phyloP scores from a whole-genome alignment of 2,888 invertebrate species.

The Drosophila diplacantha region DNA sequence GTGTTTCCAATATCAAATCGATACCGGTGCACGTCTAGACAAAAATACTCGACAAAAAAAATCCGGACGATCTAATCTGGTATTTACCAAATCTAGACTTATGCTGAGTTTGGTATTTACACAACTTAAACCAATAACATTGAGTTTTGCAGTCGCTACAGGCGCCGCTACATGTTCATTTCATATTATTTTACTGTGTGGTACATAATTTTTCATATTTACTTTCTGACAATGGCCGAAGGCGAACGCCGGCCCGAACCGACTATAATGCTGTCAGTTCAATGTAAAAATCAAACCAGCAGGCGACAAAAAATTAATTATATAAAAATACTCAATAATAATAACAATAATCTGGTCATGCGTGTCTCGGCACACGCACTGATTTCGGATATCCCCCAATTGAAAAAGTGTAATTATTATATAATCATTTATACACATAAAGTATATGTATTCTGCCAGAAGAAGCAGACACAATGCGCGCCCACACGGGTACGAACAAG shows the following conservation, averaged over 20 bases:
- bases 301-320: constrained; percentile 41
- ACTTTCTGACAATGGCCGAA: constrained; percentile 41
- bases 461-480: constrained; percentile 3
- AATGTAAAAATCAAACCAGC: constrained; percentile 53
- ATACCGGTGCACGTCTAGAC: too few species aligned
- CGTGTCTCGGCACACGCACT: constrained; percentile 42
- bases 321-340: constrained; percentile 39
- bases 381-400: constrained; percentile 53
- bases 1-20: too few species aligned
- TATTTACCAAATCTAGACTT: too few species aligned
- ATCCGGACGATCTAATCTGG: too few species aligned
- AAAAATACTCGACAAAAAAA: too few species aligned
- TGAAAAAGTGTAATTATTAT: constrained; percentile 60
- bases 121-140: too few species aligned
- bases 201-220: constrained; percentile 61
- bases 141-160: too few species aligned
- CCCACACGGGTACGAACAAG: background rate
- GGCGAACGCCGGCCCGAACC: constrained; percentile 7
- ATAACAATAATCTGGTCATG: constrained; percentile 54
- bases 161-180: constrained; percentile 1
- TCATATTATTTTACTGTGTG: constrained; percentile 35
- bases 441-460: background rate
- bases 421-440: constrained; percentile 45
- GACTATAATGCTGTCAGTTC: constrained; percentile 22
- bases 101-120: too few species aligned